Evolutionary conservation across 2,888 invertebrate species (phyloP).

Genomic region (Allygus modestus): DNA sequence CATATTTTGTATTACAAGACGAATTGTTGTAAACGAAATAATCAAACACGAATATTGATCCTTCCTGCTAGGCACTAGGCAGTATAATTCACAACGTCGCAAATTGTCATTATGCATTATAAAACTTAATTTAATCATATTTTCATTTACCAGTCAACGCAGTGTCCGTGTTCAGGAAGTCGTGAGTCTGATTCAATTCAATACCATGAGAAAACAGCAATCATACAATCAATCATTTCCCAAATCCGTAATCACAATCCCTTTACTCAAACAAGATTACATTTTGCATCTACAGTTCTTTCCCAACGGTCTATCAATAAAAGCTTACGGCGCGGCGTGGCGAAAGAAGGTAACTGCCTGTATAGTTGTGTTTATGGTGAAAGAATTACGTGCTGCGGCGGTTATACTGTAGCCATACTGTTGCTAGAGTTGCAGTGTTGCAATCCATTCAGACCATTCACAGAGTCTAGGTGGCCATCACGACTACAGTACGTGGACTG

Average conservation of each 20-base stretch:
- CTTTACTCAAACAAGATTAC: constrained; percentile 20
- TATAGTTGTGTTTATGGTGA: neutral
- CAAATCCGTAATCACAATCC: neutral
- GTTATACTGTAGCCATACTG: neutral
- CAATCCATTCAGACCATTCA: constrained; percentile 10
- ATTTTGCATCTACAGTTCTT: constrained; percentile 18
- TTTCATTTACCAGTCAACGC: neutral
- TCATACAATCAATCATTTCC: neutral
- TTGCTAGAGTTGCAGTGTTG: neutral
- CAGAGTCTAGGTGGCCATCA: neutral
- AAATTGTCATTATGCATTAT: too few species aligned
- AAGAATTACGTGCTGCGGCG: neutral
- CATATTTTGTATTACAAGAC: too few species aligned
- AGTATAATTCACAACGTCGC: too few species aligned
- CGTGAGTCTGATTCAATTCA: neutral
- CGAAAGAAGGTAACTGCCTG: neutral
- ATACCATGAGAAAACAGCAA: neutral
- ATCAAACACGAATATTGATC: too few species aligned
- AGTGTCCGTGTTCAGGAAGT: neutral
- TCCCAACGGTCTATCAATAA: constrained; percentile 20
- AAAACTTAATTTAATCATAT: neutral
- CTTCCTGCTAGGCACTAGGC: too few species aligned
- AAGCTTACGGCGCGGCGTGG: neutral
- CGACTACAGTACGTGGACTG: constrained; percentile 21
- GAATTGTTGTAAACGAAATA: too few species aligned